These are phyloP conservation scores for Onchidella celtica DNA, from an alignment of 2,888 invertebrate genomes.

Conservation along the genomic window DNA sequence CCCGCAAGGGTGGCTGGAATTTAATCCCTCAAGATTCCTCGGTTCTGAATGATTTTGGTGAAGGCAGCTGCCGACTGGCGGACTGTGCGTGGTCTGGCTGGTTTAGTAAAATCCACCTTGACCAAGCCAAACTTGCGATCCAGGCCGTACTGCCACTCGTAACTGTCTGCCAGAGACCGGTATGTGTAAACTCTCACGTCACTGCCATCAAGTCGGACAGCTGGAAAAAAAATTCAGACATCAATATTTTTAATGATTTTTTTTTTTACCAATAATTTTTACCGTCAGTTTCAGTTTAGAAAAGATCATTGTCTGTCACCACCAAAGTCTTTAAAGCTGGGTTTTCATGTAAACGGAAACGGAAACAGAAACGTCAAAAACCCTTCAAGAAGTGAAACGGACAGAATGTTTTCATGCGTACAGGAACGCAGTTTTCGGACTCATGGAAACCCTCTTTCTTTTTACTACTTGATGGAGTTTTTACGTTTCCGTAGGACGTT, in stretches of 20 bases:
- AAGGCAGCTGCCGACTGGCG: constrained; percentile 30
- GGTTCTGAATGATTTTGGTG: constrained; percentile 10
- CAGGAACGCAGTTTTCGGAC: no score
- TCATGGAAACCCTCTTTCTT: no score
- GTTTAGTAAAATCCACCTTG: constrained; percentile 83
- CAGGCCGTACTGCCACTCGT: constrained; percentile 89
- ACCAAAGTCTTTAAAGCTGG: no score
- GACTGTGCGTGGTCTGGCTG: constrained; percentile 12
- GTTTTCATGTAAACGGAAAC: no score
- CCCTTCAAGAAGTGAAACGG: no score
- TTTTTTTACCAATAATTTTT: background rate
- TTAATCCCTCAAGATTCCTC: constrained; percentile 44
- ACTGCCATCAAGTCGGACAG: constrained; percentile 65
- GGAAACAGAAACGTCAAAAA: no score
- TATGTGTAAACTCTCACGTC: constrained; percentile 85
- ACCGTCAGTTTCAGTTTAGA: no score
- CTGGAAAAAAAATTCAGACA: constrained; percentile 49
- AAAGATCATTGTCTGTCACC: no score
- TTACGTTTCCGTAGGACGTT: no score
- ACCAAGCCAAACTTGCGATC: constrained; percentile 86
- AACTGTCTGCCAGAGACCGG: constrained; percentile 91
- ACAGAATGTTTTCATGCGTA: no score
- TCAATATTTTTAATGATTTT: background rate
- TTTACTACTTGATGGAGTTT: no score
- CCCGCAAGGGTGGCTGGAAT: no score